Percentiles rank a stretch among this genome's conserved stretches.
These are phyloP conservation scores for Pangasius djambal DNA, from an alignment of 2,797 vertebrate species.

Conservation along the genomic window DNA sequence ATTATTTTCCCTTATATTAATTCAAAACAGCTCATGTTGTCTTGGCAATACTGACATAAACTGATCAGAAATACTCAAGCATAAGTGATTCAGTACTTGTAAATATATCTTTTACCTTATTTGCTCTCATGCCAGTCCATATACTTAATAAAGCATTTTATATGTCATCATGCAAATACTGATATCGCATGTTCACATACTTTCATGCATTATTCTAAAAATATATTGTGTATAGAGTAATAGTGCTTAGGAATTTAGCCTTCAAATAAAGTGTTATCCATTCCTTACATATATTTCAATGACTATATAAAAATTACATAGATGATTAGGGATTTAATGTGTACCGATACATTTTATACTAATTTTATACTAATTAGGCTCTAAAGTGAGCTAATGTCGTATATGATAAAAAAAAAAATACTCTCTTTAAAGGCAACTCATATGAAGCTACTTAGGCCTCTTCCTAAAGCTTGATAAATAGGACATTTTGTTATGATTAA, in stretches of 20 bases:
- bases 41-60: neutral
- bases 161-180: neutral
- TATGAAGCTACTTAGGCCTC: constrained; percentile 11
- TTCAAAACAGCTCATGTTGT: neutral
- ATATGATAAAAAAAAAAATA: neutral
- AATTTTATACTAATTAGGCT: neutral
- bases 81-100: no score
- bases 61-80: neutral
- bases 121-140: neutral
- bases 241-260: neutral
- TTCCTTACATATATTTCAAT: neutral
- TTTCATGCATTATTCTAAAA: neutral
- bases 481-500: constrained; percentile 58
- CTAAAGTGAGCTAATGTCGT: neutral
- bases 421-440: neutral
- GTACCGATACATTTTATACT: neutral
- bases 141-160: neutral
- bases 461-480: constrained; percentile 43
- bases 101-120: neutral
- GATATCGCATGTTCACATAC: neutral
- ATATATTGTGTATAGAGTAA: neutral
- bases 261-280: neutral
- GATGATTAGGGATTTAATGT: neutral
- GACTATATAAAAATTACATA: neutral
- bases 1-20: neutral